A percentile compares a stretch with the other conserved stretches of the same genome.
phyloP scores from a whole-genome alignment of 2,888 invertebrate species.

The Parnassius glacialis region DNA sequence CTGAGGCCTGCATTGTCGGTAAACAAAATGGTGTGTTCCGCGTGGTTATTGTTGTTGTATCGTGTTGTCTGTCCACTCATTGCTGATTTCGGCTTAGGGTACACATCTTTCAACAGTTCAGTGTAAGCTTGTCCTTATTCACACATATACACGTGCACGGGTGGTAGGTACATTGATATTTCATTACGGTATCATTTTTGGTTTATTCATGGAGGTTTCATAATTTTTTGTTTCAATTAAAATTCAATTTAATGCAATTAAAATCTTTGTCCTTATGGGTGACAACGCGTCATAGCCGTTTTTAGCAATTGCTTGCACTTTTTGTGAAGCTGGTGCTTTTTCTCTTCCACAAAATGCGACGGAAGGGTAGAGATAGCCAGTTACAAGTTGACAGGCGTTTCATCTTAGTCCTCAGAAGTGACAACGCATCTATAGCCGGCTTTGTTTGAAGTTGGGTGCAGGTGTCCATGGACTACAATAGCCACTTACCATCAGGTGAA shows the following conservation, averaged over 20 bases:
- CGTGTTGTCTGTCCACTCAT: slow-evolving; percentile 59
- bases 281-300: too few relatives aligned
- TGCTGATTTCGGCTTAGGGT: slow-evolving; percentile 67
- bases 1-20: slow-evolving; percentile 66
- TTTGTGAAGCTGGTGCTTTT: too few relatives aligned
- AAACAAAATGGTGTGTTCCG: slow-evolving; percentile 28
- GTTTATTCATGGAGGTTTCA: not conserved
- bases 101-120: slow-evolving; percentile 66
- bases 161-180: not conserved
- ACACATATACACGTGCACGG: slow-evolving; percentile 18
- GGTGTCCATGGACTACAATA: too few relatives aligned
- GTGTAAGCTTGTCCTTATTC: slow-evolving; percentile 23
- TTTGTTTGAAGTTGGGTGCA: too few relatives aligned
- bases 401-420: too few relatives aligned
- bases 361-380: too few relatives aligned
- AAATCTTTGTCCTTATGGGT: too few relatives aligned
- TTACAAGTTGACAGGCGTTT: too few relatives aligned
- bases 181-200: not conserved
- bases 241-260: too few relatives aligned
- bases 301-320: not conserved
- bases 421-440: too few relatives aligned
- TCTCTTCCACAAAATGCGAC: too few relatives aligned
- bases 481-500: too few relatives aligned
- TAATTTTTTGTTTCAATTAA: not conserved
- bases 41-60: slow-evolving; percentile 26